Conservation (phyloP, 2,113 vertebrate genomes). For the Toxotes jaculatrix region DNA sequence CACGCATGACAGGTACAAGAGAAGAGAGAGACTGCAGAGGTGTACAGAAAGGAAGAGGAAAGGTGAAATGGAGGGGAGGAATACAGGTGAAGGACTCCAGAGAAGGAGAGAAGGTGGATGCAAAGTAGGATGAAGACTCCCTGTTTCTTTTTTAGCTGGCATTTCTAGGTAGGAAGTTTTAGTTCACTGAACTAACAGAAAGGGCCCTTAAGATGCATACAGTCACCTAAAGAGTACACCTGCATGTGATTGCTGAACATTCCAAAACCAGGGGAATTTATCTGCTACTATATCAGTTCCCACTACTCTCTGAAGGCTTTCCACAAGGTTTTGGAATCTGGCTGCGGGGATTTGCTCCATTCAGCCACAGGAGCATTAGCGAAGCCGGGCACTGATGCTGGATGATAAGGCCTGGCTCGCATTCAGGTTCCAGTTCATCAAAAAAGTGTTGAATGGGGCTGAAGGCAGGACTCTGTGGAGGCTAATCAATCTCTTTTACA, state of each 20-base stretch:
- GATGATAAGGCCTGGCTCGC: not conserved
- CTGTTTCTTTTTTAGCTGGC: not conserved
- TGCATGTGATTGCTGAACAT: not conserved
- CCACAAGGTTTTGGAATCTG: not conserved
- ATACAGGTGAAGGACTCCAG: slow-evolving; percentile 31
- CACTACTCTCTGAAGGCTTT: not conserved
- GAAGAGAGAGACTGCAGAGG: slow-evolving; percentile 43
- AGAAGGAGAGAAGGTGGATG: not conserved
- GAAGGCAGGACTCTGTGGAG: not conserved
- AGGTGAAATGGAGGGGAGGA: not conserved
- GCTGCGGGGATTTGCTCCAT: slow-evolving; percentile 2
- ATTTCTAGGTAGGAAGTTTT: not conserved
- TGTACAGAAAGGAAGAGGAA: slow-evolving; percentile 21
- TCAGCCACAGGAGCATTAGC: not conserved
- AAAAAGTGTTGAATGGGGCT: not conserved
- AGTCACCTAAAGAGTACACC: not conserved
- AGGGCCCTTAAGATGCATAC: not conserved
- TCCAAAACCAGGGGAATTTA: not conserved
- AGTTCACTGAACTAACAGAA: not conserved
- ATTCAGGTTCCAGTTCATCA: not conserved
- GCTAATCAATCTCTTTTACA: not conserved
- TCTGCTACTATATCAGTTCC: not conserved
- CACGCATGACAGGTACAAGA: slow-evolving; percentile 65
- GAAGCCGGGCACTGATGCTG: not conserved
- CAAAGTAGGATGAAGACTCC: slow-evolving; percentile 6